Conservation (phyloP, 2,797 vertebrate genomes). For the Enteromius radiatus region DNA sequence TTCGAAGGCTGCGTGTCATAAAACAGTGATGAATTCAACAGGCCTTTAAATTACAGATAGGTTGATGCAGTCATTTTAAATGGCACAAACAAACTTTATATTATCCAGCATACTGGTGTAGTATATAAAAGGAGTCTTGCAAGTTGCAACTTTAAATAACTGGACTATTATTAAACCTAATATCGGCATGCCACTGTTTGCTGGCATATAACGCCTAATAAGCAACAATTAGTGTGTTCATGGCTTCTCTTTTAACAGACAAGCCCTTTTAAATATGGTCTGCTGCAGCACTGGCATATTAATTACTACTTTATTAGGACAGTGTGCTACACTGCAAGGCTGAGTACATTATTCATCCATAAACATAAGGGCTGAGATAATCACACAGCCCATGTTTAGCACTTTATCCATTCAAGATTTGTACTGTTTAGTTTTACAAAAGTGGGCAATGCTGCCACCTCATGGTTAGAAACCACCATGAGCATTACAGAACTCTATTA, state of each 20-base stretch:
- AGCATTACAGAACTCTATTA: not conserved
- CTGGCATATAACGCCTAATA: conserved; percentile 35
- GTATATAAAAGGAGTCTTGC: not conserved
- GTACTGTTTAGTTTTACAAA: conserved; percentile 7
- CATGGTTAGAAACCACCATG: conserved; percentile 52
- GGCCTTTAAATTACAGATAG: not conserved
- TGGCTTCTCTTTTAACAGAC: conserved; percentile 22
- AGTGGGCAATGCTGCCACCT: conserved; percentile 68
- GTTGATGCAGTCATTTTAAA: not conserved
- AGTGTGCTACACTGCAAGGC: not conserved
- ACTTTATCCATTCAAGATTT: conserved; percentile 17
- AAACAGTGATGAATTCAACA: conserved; percentile 4
- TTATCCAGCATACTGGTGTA: not conserved
- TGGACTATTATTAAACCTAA: conserved; percentile 2
- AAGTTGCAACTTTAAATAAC: conserved; percentile 7
- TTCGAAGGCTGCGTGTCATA: conserved; percentile 7
- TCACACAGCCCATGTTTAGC: not conserved
- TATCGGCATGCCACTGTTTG: conserved; percentile 18
- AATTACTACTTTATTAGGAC: conserved; percentile 35
- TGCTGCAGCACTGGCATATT: conserved; percentile 35
- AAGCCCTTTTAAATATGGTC: conserved; percentile 22
- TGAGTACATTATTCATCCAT: conserved; percentile 31
- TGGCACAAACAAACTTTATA: not conserved
- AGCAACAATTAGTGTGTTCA: conserved; percentile 35
- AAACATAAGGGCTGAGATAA: conserved; percentile 30